phyloP scores from a whole-genome alignment of 2,888 invertebrate genomes.

The Macrophya annulata region DNA sequence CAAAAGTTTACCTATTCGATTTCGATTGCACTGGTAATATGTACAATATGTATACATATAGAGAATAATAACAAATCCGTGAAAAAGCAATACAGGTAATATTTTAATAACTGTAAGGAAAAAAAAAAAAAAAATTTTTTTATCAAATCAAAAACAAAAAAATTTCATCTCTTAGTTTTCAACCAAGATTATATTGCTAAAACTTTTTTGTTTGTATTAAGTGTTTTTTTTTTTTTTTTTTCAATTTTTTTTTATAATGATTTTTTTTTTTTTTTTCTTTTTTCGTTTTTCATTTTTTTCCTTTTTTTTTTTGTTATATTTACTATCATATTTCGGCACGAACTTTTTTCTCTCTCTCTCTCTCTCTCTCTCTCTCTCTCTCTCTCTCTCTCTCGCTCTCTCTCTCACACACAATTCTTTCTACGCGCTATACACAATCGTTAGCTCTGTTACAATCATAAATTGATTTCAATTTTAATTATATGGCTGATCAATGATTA shows the following conservation, averaged over 20 bases:
- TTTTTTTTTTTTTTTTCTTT: not conserved
- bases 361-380: not conserved
- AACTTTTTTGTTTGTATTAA: not conserved
- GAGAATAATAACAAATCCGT: conserved; percentile 29
- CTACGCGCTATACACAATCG: not conserved
- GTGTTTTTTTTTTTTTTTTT: conserved; percentile 2
- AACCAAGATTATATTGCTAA: conserved; percentile 45
- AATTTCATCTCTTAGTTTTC: conserved; percentile 21
- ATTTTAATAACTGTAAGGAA: conserved; percentile 22
- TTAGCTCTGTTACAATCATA: conserved; percentile 10
- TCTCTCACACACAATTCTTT: not conserved
- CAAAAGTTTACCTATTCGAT: not conserved
- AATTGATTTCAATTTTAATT: conserved; percentile 26
- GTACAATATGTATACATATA: conserved; percentile 13
- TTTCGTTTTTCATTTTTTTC: not conserved
- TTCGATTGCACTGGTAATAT: conserved; percentile 27
- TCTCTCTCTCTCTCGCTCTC: not conserved
- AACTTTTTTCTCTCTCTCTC: no score
- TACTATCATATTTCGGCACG: not conserved
- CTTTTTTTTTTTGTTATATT: not conserved
- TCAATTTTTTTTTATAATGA: not conserved
- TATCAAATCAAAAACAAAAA: not conserved
- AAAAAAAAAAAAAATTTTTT: not conserved
- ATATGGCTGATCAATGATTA: conserved; percentile 25
- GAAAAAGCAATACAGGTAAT: conserved; percentile 8